Conservation (phyloP, 2,888 invertebrate genomes). For the Miltochrista miniata region DNA sequence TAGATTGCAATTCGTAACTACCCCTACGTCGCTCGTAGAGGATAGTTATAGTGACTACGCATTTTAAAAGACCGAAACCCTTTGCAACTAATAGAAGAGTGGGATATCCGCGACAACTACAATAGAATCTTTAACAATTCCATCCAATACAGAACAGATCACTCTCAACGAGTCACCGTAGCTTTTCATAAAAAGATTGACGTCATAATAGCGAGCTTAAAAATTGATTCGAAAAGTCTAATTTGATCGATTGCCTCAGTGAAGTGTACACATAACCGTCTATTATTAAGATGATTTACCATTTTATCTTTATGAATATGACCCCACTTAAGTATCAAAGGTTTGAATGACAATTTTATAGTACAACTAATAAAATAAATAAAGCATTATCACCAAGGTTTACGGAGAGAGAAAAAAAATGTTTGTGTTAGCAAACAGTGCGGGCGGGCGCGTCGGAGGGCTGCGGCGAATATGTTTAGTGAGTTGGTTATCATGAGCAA, state of each 20-base stretch:
- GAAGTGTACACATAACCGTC: background rate
- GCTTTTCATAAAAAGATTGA: too few relatives aligned
- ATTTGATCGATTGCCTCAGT: constrained; percentile 2
- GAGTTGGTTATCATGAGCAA: constrained; percentile 69
- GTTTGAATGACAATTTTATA: constrained; percentile 31
- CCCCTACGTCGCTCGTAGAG: too few relatives aligned
- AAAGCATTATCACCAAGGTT: constrained; percentile 39
- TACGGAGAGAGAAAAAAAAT: constrained; percentile 50
- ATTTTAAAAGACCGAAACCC: too few relatives aligned
- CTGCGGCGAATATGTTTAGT: constrained; percentile 60
- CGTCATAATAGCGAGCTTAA: background rate
- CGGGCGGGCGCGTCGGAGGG: constrained; percentile 72
- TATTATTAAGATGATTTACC: constrained; percentile 14
- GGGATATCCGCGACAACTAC: too few relatives aligned
- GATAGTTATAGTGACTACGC: too few relatives aligned
- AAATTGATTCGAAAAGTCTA: background rate
- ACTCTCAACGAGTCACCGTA: too few relatives aligned
- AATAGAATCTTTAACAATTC: too few relatives aligned
- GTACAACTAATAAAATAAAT: constrained; percentile 38
- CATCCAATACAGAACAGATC: too few relatives aligned
- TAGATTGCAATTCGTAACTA: too few relatives aligned
- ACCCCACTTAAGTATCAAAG: constrained; percentile 17
- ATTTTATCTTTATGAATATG: constrained; percentile 10
- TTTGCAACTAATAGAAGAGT: too few relatives aligned
- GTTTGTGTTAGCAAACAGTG: constrained; percentile 65